These are phyloP conservation scores for Phaetusa simplex DNA, from an alignment of 2,113 vertebrate species.

Conservation along the genomic window DNA sequence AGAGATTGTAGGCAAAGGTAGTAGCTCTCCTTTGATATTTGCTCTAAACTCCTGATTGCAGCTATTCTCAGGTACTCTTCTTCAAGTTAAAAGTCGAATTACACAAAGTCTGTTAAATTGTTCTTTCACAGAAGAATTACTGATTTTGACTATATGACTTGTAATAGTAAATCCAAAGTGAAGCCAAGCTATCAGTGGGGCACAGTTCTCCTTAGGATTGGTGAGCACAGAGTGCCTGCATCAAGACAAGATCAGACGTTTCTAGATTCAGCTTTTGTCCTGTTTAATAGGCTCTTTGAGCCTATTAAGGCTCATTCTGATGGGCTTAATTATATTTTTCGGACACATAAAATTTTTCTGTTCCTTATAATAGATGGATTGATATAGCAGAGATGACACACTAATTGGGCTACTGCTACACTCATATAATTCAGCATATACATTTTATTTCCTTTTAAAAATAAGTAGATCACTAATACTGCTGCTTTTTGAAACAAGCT, in stretches of 20 bases:
- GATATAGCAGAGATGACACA: background rate
- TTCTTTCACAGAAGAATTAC: background rate
- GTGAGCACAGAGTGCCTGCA: background rate
- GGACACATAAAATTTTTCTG: background rate
- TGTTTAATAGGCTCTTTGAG: background rate
- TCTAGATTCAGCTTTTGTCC: background rate
- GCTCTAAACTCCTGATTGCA: background rate
- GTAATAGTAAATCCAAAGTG: background rate
- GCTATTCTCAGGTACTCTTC: background rate
- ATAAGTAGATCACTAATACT: background rate
- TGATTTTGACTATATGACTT: background rate
- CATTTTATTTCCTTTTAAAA: background rate
- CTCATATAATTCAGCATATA: background rate
- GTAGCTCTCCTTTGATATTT: background rate
- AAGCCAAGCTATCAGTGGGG: background rate
- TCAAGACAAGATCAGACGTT: background rate
- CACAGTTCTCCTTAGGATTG: background rate
- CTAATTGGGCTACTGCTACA: background rate
- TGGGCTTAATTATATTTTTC: background rate
- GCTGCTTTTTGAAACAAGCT: background rate
- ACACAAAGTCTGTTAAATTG: background rate
- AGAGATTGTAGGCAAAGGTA: accelerated
- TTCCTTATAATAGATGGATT: background rate
- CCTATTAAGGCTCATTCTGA: background rate
- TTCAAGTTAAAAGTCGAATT: background rate